Evolutionary conservation across 2,888 invertebrate species (phyloP), one percentile per base, ranked within the genome.

Genomic region (Watsonalla binaria): DNA sequence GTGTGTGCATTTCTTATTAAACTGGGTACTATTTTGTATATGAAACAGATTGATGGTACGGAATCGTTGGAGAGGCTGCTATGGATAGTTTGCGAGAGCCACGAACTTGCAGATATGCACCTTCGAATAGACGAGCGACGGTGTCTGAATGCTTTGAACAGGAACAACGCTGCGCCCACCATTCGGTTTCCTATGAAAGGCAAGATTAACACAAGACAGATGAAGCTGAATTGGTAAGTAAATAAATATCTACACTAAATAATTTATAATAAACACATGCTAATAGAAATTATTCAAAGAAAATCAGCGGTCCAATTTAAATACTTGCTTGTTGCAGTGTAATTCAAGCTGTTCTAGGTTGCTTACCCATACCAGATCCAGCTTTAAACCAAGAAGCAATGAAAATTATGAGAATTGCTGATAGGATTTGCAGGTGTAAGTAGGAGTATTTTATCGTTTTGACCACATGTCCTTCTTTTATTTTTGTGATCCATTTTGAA

Each of bases 161-260:
- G 93, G 67, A 93, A 92, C 70, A 92, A 92, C 65, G 59, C 78
- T 0, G 78, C 80, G 0, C 69, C 82, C 0, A 92, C 93, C 0
- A 93, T 95, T 56, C 88, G 95, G 7, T 95, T 92, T 80, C 94
- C 95, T 0, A 89, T 96, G 77, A 91, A 92, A 60, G 95, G 95
- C 47, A 94, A 92, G 79, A 94, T 96, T 47, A 94, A 90, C 71
- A 94, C 93, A 0, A 83, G 92, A 52, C 93, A 94, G 65, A 94
- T 95, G 94, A 96, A 96, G 83, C 91, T 95, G n/a, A 95, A 93
- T 72, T 94, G 94, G 94, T n/a, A n/a, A n/a, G n/a, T n/a, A n/a
- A n/a, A n/a, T n/a, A n/a, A n/a, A n/a, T n/a, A n/a, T n/a, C n/a
- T n/a, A n/a, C n/a, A n/a, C n/a, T n/a, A n/a, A n/a, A n/a, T n/a